Conservation (phyloP, 2,888 invertebrate species). For the Aphodius granarius region DNA sequence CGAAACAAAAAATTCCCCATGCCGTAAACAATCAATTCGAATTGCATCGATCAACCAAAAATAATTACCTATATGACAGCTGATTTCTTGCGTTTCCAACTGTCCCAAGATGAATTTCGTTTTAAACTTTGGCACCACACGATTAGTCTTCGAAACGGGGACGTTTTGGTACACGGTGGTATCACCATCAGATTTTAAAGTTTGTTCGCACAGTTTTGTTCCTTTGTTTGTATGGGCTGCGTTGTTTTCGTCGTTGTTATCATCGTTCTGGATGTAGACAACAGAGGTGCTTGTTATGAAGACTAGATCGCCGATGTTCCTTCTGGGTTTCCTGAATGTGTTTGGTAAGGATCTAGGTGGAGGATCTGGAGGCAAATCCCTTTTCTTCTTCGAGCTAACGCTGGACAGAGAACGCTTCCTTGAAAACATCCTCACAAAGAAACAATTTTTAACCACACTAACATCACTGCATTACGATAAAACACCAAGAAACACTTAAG, state of each 20-base stretch:
- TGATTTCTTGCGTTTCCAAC: constrained; percentile 49
- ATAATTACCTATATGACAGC: constrained; percentile 48
- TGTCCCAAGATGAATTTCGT: constrained; percentile 47
- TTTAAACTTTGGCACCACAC: constrained; percentile 44
- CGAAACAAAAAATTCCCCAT: not conserved
- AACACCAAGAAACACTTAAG: not conserved
- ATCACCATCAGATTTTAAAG: not conserved
- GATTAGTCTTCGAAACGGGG: constrained; percentile 35
- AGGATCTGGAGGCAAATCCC: constrained; percentile 34
- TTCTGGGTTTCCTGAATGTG: constrained; percentile 57
- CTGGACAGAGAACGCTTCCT: constrained; percentile 19
- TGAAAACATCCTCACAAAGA: not conserved
- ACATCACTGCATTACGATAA: not conserved
- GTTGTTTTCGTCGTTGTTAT: constrained; percentile 30
- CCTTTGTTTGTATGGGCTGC: constrained; percentile 11
- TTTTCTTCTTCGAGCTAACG: constrained; percentile 20
- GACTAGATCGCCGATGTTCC: constrained; percentile 65
- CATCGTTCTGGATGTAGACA: constrained; percentile 54
- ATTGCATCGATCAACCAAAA: not conserved
- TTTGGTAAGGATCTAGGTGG: constrained; percentile 55
- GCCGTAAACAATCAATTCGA: not conserved
- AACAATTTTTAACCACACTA: not conserved
- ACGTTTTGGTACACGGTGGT: constrained; percentile 17
- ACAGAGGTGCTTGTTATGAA: constrained; percentile 61
- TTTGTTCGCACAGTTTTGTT: constrained; percentile 1